Percentiles rank a stretch among this genome's conserved stretches.
Conservation (phyloP, 2,113 vertebrate species). For the Regulus satrapa region DNA sequence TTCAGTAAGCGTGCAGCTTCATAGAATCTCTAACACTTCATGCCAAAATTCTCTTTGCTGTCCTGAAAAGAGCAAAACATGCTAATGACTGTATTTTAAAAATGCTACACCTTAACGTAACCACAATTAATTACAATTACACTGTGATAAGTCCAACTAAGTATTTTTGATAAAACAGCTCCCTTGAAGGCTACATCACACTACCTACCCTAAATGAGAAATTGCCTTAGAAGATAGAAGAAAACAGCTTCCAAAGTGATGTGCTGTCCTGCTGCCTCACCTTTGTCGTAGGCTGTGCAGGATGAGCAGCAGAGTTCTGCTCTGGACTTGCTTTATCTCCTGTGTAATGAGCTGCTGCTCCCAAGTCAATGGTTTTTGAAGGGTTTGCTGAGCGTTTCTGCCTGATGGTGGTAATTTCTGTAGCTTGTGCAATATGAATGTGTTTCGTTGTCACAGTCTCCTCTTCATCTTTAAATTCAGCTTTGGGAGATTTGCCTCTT, state of each 20-base stretch:
- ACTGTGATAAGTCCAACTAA: neutral
- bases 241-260: neutral
- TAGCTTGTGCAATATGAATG: conserved; percentile 89
- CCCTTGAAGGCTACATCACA: neutral
- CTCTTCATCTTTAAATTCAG: conserved; percentile 95
- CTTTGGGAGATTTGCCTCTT: conserved; percentile 81
- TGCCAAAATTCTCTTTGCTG: neutral
- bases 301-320: conserved; percentile 63
- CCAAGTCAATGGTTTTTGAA: conserved; percentile 93
- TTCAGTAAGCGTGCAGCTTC: neutral
- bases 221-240: neutral
- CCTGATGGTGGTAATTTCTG: conserved; percentile 89
- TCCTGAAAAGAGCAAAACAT: neutral
- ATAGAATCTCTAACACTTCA: neutral
- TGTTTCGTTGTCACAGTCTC: conserved; percentile 94
- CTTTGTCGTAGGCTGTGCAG: conserved; percentile 74
- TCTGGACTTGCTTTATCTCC: conserved; percentile 84
- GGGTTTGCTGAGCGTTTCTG: conserved; percentile 89
- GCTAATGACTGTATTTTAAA: neutral
- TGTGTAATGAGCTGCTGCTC: conserved; percentile 93
- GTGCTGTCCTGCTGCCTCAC: conserved; percentile 58
- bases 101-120: neutral
- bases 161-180: neutral
- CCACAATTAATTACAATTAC: neutral
- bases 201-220: neutral